Evolutionary conservation across 2,113 vertebrate species (phyloP), one percentile per base, ranked within the genome.

Genomic region (Macaca nemestrina): DNA sequence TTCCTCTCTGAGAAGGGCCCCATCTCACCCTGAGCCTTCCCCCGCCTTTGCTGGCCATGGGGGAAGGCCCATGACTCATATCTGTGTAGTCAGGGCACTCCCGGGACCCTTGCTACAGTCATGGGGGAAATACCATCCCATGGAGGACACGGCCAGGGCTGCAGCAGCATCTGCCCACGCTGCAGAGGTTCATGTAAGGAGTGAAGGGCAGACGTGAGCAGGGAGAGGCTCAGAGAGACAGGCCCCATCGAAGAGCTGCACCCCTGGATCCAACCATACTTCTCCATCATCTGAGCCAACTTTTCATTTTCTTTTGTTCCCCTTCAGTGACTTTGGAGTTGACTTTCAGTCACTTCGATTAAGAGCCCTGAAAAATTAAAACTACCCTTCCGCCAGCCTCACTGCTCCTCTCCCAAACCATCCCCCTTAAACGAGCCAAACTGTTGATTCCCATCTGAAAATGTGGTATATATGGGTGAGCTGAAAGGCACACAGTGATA

Each of bases 301-400:
- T 45, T 72, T 8, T 73, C 17, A 8, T 13, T 67, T 81, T n/a
- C 73, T 10, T 32, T 75, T 35, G 25, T 55, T 27, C 20, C 20
- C n/a, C 81, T 83, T 48, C 84, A 40, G 27, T 40, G 75, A 13
- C 17, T 48, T 85, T 91, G 80, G 43, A 78, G 27, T n/a, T 45
- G 11, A 48, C 38, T 67, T 86, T 52, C 59, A 43, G 17, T 52
- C 55, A 45, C 35, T 57, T 90, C 25, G 75, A n/a, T 64, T 16
- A 79, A 82, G 59, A 83, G 6, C 17, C 35, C 72, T 38, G 9
- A 38, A 72, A 52, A 32, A 83, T 61, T 45, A 61, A 67, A 86
- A 22, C 6, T 12, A 5, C 5, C 0, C 23, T 27, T 32, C 27
- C 23, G 8, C n/a, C 1, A 14, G 0, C 30, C 43, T 70, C 25